Conservation (phyloP, 1,140 invertebrate genomes). For the Manduca sexta region DNA sequence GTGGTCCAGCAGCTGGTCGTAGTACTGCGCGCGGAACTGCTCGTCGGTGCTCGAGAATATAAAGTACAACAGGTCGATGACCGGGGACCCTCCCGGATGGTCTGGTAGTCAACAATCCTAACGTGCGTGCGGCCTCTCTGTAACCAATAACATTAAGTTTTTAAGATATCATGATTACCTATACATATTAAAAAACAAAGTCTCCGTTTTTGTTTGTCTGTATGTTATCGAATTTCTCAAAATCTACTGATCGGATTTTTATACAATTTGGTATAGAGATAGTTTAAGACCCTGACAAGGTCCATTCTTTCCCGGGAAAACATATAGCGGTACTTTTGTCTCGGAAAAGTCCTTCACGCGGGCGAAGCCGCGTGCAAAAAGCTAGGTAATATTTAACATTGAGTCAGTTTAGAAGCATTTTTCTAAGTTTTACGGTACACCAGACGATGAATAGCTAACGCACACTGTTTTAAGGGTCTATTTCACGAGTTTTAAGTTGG, state of each 20-base stretch:
- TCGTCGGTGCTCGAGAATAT: constrained; percentile 62
- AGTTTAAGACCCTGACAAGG: no score
- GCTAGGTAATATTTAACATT: neutral
- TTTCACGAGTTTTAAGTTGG: no score
- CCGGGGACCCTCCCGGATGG: constrained; percentile 53
- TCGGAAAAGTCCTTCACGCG: neutral
- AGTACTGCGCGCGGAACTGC: constrained; percentile 45
- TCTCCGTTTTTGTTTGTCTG: no score
- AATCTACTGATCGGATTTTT: no score
- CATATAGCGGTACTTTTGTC: neutral
- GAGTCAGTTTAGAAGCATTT: no score
- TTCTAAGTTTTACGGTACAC: no score
- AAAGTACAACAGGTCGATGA: constrained; percentile 66
- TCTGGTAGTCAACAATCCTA: constrained; percentile 68
- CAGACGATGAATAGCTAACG: no score
- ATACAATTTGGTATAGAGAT: no score
- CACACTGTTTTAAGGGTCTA: no score
- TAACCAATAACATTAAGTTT: constrained; percentile 13
- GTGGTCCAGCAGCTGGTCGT: constrained; percentile 47
- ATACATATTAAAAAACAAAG: neutral
- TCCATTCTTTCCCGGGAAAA: no score
- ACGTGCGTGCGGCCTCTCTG: constrained; percentile 26
- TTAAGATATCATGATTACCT: neutral
- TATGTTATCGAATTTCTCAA: no score
- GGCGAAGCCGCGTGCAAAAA: neutral